These are phyloP conservation scores for Chalcosyrphus nemorum DNA, from an alignment of 2,888 invertebrate species.

Conservation along the genomic window DNA sequence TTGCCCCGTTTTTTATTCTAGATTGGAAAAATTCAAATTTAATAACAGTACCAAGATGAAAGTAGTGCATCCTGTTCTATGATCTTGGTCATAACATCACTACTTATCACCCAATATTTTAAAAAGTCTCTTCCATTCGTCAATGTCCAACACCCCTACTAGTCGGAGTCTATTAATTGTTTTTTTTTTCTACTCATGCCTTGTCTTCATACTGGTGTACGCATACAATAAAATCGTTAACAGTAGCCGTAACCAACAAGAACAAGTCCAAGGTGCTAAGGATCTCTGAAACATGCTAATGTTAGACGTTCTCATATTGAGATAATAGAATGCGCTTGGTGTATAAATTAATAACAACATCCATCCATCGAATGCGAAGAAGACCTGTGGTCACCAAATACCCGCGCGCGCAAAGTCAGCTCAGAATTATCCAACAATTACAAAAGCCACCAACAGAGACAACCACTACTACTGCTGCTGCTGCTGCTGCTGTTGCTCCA, in stretches of 20 bases:
- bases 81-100: constrained; percentile 21
- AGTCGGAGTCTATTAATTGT: constrained; percentile 9
- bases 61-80: constrained; percentile 35
- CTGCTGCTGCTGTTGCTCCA: too few species aligned
- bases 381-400: constrained; percentile 43
- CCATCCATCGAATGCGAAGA: constrained; percentile 26
- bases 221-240: constrained; percentile 26
- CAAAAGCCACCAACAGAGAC: constrained; percentile 61
- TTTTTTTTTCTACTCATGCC: not conserved
- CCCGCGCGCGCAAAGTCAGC: constrained; percentile 43
- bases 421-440: constrained; percentile 65
- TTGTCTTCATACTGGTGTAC: not conserved
- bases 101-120: constrained; percentile 29
- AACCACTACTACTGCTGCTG: constrained; percentile 35
- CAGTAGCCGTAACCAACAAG: constrained; percentile 36
- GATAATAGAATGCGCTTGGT: constrained; percentile 39
- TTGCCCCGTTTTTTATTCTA: not conserved
- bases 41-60: constrained; percentile 33
- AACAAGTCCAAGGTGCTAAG: constrained; percentile 44
- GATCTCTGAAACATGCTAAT: constrained; percentile 38
- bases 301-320: constrained; percentile 25
- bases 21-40: constrained; percentile 51
- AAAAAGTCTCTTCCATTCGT: not conserved
- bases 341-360: constrained; percentile 54
- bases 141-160: constrained; percentile 3